phyloP scores from a whole-genome alignment of 2,888 invertebrate species.

The Macropis europaea region DNA sequence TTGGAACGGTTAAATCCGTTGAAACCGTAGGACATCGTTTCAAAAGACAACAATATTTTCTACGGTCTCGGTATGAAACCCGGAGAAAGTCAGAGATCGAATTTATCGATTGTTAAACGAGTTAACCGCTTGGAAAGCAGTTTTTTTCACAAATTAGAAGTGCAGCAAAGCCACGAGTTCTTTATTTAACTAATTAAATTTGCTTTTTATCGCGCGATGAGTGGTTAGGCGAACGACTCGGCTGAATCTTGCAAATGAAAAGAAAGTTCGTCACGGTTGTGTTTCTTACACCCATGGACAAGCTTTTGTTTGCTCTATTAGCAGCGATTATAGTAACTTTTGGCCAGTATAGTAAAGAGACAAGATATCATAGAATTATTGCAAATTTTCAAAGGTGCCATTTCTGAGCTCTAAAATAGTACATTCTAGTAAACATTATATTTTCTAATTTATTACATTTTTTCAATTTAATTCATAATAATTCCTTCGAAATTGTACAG shows the following conservation, averaged over 20 bases:
- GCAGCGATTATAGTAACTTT: too few species aligned
- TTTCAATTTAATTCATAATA: too few species aligned
- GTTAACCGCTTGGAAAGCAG: constrained; percentile 6
- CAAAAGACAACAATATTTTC: background rate
- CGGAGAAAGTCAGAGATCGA: constrained; percentile 12
- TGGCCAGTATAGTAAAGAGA: too few species aligned
- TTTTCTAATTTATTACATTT: too few species aligned
- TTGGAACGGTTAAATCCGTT: constrained; percentile 8
- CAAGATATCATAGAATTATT: too few species aligned
- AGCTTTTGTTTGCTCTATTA: too few species aligned
- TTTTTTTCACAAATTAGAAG: background rate
- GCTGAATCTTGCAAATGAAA: constrained; percentile 2
- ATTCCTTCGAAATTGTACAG: too few species aligned
- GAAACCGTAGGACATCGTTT: background rate
- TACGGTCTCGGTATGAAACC: background rate
- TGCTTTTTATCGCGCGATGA: background rate
- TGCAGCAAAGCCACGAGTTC: background rate
- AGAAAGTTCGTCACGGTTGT: constrained; percentile 14
- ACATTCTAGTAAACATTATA: too few species aligned
- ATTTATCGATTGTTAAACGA: constrained; percentile 27
- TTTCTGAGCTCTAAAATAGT: too few species aligned
- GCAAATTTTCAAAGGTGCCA: too few species aligned
- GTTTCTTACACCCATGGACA: too few species aligned
- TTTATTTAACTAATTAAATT: constrained; percentile 31
- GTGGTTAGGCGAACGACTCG: background rate